A percentile compares a stretch with the other conserved stretches of the same genome.
Conservation (phyloP, 2,888 invertebrate genomes). For the Phorcus lineatus region DNA sequence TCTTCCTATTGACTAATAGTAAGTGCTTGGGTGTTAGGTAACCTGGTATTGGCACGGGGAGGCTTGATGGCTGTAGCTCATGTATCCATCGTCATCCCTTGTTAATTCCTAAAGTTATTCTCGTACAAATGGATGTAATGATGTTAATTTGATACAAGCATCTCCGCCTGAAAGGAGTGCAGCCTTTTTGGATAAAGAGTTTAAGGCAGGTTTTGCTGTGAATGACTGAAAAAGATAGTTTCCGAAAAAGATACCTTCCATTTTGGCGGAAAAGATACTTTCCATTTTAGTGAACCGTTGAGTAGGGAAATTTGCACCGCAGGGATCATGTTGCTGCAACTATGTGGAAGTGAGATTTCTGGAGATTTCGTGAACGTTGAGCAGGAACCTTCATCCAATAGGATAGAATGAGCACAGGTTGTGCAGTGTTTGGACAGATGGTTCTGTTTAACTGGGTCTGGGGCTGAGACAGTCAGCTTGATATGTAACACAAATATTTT, state of each 20-base stretch:
- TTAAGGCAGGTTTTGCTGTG: neutral
- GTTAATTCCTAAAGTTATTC: slow-evolving; percentile 11
- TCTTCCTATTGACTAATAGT: neutral
- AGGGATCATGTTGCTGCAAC: slow-evolving; percentile 6
- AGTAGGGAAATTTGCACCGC: neutral
- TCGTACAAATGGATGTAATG: neutral
- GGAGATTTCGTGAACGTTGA: neutral
- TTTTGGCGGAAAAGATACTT: too few relatives aligned
- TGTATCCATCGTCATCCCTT: neutral
- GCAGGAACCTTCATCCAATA: neutral
- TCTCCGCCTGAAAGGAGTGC: too few relatives aligned
- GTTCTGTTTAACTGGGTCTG: slow-evolving; percentile 18
- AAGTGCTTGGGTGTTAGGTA: neutral
- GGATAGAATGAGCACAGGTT: slow-evolving; percentile 13
- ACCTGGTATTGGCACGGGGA: neutral
- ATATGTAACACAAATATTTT: slow-evolving; percentile 32
- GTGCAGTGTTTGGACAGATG: slow-evolving; percentile 32
- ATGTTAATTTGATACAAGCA: slow-evolving; percentile 6
- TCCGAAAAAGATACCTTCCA: too few relatives aligned
- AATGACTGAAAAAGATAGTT: too few relatives aligned
- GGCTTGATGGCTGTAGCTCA: neutral
- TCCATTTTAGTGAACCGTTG: neutral
- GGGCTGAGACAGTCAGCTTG: neutral
- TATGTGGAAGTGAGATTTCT: neutral
- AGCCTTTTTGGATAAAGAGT: neutral